phyloP scores from a whole-genome alignment of 2,888 invertebrate species.

The Girardia tigrina region DNA sequence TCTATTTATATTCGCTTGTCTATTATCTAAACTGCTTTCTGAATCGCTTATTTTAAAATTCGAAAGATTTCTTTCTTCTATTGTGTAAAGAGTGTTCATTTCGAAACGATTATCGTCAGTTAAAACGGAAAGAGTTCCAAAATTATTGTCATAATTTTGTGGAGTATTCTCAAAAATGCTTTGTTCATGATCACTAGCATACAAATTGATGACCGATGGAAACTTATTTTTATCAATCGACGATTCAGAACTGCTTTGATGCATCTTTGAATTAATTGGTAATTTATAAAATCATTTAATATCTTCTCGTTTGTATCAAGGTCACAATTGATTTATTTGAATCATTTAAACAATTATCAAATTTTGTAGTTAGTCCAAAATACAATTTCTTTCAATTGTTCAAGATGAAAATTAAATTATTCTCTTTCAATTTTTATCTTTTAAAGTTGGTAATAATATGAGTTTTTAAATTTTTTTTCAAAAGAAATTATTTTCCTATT shows the following conservation, averaged over 20 bases:
- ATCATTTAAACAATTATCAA: not conserved
- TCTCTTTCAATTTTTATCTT: too few relatives aligned
- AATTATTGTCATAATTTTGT: not conserved
- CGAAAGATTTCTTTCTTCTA: not conserved
- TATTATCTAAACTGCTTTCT: not conserved
- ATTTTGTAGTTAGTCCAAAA: too few relatives aligned
- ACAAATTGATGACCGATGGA: conserved; percentile 12
- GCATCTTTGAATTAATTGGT: not conserved
- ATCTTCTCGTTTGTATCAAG: not conserved
- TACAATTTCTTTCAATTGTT: too few relatives aligned
- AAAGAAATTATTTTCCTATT: too few relatives aligned
- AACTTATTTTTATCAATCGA: conserved; percentile 8
- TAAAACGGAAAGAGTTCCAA: conserved; percentile 5
- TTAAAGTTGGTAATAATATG: too few relatives aligned
- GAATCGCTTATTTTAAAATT: not conserved
- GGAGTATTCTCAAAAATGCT: not conserved
- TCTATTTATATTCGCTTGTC: not conserved
- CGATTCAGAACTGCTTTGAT: conserved; percentile 16
- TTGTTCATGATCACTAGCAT: conserved; percentile 18
- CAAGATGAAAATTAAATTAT: too few relatives aligned
- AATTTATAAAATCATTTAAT: not conserved
- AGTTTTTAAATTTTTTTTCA: too few relatives aligned
- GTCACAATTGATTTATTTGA: not conserved
- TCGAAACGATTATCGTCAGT: not conserved
- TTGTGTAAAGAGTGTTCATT: conserved; percentile 11